phyloP scores from a whole-genome alignment of 2,113 vertebrate species.

The Sakesphorus luctuosus region DNA sequence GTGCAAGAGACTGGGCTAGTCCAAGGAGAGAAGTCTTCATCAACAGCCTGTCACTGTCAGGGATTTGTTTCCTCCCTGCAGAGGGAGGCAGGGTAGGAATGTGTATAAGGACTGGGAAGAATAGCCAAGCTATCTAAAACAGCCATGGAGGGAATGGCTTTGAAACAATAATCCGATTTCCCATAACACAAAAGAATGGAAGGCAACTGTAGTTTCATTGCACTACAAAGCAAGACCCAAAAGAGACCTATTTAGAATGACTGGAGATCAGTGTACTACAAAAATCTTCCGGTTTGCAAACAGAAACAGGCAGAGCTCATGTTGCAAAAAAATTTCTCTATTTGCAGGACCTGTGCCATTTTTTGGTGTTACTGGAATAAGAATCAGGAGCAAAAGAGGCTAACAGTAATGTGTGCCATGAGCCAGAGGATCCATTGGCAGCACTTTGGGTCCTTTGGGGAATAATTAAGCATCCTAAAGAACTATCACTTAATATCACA shows the following conservation, averaged over 20 bases:
- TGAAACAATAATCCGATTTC: background rate
- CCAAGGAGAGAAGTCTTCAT: background rate
- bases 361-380: constrained; percentile 3
- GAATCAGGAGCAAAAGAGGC: background rate
- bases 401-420: background rate
- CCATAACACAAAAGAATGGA: background rate
- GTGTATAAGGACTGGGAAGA: background rate
- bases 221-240: background rate
- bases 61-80: background rate
- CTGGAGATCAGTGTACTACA: background rate
- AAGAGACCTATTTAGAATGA: background rate
- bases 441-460: background rate
- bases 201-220: accelerated
- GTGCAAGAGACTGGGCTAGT: background rate
- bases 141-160: background rate
- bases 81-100: background rate
- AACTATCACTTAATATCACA: constrained; percentile 29
- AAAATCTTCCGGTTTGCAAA: background rate
- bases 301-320: background rate
- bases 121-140: background rate
- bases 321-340: background rate
- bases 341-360: background rate
- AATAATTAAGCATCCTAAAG: constrained; percentile 43
- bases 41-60: background rate
- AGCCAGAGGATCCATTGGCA: constrained; percentile 51